Evolutionary conservation across 2,113 vertebrate species (phyloP), one percentile per base, ranked within the genome.

Genomic region (Xiphophorus hellerii): DNA sequence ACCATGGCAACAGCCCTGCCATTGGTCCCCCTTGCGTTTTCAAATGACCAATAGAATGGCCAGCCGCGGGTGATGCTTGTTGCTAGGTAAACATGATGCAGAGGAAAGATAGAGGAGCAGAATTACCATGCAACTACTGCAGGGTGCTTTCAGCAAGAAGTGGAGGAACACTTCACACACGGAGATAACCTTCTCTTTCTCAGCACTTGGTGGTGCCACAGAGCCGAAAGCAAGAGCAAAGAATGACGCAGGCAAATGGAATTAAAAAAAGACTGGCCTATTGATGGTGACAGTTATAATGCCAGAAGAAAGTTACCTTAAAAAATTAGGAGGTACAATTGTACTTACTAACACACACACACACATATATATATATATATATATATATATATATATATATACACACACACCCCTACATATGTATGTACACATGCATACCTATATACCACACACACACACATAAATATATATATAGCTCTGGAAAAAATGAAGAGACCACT

Each of bases 61-160:
- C 92, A 88, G 88, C 82, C 93, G 92, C 89, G 93, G 94, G 93
- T 96, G 96, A 96, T 96, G 95, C 95, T 95, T 96, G 93, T 96
- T 95, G 93, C 96, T 96, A 96, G 95, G 95, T 96, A 95, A 96
- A 96, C 95, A 95, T 95, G 95, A 96, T 94, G 94, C 95, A 95
- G 95, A 93, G 95, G 95, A 93, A 95, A 95, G 95, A 96, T 95
- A 95, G 90, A 95, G 94, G 87, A 95, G 94, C 94, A 93, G 94
- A 96, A 95, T 95, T 92, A 92, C 89, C 90, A 92, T 92, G 90
- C 90, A 87, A 90, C 91, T 90, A 92, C 90, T 93, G 92, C 91
- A 92, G 92, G 86, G 89, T 84, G 90, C 89, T 91, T 90, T 91
- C 83, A 88, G 90, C 74, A 62, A 90, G 84, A 83, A 90, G 81